Evolutionary conservation across 2,888 invertebrate genomes (phyloP).

Genomic region (Polymixis lichenea): DNA sequence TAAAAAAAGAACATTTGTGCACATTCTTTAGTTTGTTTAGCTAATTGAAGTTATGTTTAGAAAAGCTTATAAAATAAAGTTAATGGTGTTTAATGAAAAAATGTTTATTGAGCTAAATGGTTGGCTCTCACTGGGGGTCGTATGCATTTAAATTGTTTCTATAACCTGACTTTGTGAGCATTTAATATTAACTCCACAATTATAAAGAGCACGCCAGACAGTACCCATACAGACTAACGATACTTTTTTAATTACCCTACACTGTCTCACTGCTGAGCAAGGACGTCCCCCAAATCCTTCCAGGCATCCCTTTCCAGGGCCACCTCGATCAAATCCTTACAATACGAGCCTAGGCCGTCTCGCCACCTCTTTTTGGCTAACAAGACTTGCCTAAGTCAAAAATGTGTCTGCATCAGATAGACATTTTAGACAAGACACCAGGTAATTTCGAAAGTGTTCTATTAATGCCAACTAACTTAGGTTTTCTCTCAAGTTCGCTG

Average conservation of each 20-base stretch:
- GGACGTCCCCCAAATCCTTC: too few species aligned
- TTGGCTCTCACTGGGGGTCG: not conserved
- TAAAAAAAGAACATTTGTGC: not conserved
- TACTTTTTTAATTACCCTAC: too few species aligned
- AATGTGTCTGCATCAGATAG: not conserved
- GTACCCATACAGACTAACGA: too few species aligned
- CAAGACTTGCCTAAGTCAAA: not conserved
- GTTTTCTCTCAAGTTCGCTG: slow-evolving; percentile 4
- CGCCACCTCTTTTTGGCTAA: too few species aligned
- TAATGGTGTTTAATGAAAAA: not conserved
- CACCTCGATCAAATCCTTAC: too few species aligned
- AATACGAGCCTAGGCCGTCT: too few species aligned
- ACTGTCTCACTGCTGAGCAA: too few species aligned
- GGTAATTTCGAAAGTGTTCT: not conserved
- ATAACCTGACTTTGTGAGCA: slow-evolving; percentile 2
- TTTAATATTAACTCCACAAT: slow-evolving; percentile 1
- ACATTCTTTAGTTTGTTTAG: not conserved
- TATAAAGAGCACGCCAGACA: not conserved
- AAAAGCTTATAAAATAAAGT: not conserved
- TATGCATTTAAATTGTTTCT: not conserved
- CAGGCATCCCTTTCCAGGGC: too few species aligned
- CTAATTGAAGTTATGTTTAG: not conserved
- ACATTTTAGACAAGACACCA: not conserved
- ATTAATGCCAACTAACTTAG: not conserved
- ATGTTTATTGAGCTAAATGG: not conserved